Conservation (phyloP, 2,113 vertebrate genomes). For the Myotis davidii region DNA sequence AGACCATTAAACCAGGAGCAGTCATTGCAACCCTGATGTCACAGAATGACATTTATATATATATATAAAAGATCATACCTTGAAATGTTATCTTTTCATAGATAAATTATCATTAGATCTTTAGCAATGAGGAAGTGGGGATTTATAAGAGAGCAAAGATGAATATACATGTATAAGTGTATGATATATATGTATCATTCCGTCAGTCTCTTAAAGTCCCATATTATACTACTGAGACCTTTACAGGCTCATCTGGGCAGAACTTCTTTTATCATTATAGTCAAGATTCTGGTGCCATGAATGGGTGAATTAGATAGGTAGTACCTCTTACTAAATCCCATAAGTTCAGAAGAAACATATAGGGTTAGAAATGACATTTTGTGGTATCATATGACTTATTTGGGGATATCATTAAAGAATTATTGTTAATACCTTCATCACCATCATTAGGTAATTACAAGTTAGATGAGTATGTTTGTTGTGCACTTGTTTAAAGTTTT, state of each 20-base stretch:
- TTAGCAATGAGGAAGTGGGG: neutral
- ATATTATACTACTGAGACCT: neutral
- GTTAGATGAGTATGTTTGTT: neutral
- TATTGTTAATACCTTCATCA: neutral
- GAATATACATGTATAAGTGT: neutral
- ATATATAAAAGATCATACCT: neutral
- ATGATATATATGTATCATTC: neutral
- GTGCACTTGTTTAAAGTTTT: neutral
- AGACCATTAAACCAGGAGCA: neutral
- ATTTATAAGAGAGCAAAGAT: neutral
- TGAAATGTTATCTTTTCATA: neutral
- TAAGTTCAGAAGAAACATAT: neutral
- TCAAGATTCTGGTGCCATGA: neutral
- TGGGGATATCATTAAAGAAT: neutral
- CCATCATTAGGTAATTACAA: neutral
- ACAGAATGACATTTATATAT: neutral
- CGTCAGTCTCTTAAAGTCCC: neutral
- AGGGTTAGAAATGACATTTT: neutral
- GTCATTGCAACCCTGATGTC: neutral
- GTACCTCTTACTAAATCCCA: neutral
- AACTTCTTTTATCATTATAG: neutral
- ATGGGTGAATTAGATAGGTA: neutral
- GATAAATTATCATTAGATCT: neutral
- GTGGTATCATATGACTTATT: neutral
- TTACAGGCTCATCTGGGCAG: neutral